Evolutionary conservation across 2,113 vertebrate genomes (phyloP).

Genomic region (Amphilophus citrinellus): DNA sequence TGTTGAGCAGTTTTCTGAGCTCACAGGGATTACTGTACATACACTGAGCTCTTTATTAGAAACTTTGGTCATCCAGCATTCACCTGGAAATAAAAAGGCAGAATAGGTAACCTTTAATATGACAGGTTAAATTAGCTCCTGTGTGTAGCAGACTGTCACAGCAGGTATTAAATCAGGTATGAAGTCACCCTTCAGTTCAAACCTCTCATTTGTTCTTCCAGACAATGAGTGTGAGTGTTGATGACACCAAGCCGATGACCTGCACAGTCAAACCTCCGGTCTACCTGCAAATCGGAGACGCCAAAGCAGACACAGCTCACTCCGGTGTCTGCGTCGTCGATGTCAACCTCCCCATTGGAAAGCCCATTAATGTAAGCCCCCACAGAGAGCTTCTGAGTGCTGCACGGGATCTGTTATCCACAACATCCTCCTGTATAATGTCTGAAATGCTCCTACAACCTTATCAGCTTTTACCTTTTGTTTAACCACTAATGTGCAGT

Average conservation of each 20-base stretch:
- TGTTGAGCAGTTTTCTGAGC: not conserved
- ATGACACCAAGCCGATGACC: slow-evolving; percentile 44
- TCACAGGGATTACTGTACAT: not conserved
- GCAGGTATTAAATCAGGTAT: not conserved
- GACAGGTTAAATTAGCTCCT: not conserved
- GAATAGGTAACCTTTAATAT: not conserved
- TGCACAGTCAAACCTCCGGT: slow-evolving; percentile 84
- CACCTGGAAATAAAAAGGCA: too few relatives aligned
- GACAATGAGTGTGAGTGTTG: slow-evolving; percentile 39
- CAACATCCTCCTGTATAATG: not conserved
- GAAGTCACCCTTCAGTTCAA: not conserved
- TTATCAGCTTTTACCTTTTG: not conserved
- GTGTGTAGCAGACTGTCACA: not conserved
- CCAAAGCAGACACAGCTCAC: slow-evolving; percentile 72
- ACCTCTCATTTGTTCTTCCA: not conserved
- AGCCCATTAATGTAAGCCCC: slow-evolving; percentile 79
- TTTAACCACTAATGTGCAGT: not conserved
- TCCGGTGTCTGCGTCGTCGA: slow-evolving; percentile 88
- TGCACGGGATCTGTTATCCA: not conserved
- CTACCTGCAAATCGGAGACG: slow-evolving; percentile 84
- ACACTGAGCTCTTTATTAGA: not conserved
- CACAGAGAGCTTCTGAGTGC: not conserved
- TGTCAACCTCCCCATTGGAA: slow-evolving; percentile 79
- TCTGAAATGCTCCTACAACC: not conserved
- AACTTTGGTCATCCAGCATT: too few relatives aligned